phyloP scores from a whole-genome alignment of 2,797 vertebrate genomes.

The Tolypeutes matacus region DNA sequence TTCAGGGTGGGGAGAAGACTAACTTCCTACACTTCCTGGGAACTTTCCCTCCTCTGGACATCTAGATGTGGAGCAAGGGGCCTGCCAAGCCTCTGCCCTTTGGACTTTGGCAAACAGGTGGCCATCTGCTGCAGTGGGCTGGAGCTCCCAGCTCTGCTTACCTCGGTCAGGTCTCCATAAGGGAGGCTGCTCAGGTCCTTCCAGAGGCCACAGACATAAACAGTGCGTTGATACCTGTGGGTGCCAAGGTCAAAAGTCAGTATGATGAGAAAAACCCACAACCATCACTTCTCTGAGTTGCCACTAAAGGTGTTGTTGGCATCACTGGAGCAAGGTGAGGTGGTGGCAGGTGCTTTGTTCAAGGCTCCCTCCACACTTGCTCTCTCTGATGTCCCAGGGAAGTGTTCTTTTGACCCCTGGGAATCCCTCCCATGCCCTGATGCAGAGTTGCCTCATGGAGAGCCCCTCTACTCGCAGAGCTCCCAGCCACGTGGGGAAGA shows the following conservation, averaged over 20 bases:
- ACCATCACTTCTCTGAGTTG: not conserved
- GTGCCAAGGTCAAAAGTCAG: not conserved
- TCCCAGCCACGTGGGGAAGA: not conserved
- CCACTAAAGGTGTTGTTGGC: accelerated
- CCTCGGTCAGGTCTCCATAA: constrained; percentile 91
- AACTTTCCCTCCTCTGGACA: not conserved
- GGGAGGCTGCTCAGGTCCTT: constrained; percentile 89
- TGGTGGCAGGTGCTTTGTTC: accelerated
- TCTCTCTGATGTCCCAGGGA: not conserved
- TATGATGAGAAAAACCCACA: accelerated
- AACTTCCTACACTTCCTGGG: not conserved
- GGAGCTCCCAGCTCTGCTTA: constrained; percentile 70
- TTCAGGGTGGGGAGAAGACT: not conserved
- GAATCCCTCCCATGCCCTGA: not conserved
- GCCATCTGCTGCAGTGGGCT: accelerated
- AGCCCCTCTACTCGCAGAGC: not conserved
- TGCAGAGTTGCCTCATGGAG: too few species aligned
- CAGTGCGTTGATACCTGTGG: constrained; percentile 88
- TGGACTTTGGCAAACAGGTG: not conserved
- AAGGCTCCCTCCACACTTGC: not conserved
- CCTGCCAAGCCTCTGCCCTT: not conserved
- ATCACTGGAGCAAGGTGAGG: accelerated
- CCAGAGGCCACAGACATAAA: constrained; percentile 88
- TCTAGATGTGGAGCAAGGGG: too few species aligned
- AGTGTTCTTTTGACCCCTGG: too few species aligned